A percentile compares a stretch with the other conserved stretches of the same genome.
phyloP scores from a whole-genome alignment of 30 jellyfish, hydroid and myxozoan genomes.

The Sanderia malayensis region DNA sequence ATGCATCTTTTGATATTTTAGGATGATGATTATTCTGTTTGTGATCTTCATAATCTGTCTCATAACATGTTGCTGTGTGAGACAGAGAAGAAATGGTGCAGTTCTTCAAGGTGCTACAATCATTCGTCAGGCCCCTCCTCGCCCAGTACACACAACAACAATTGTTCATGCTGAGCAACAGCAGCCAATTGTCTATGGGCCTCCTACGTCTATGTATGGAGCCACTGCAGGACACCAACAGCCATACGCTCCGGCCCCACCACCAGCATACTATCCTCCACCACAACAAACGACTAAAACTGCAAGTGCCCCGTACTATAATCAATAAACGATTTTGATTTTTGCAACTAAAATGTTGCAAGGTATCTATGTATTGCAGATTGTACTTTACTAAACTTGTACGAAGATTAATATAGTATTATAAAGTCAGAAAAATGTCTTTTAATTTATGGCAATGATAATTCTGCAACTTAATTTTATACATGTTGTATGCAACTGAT shows the following conservation, averaged over 20 bases:
- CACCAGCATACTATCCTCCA: slow-evolving; percentile 35
- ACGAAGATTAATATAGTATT: too few relatives aligned
- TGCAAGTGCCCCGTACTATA: slow-evolving; percentile 23
- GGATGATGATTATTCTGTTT: neutral
- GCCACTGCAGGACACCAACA: slow-evolving; percentile 7
- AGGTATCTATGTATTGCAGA: too few relatives aligned
- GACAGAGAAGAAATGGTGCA: neutral
- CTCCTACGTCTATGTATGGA: neutral
- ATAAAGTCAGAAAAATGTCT: too few relatives aligned
- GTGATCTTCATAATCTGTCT: neutral
- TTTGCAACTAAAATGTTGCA: too few relatives aligned
- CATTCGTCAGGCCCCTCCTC: neutral
- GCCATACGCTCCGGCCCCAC: slow-evolving; percentile 18
- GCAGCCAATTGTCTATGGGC: neutral
- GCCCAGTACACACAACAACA: neutral
- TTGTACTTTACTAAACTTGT: too few relatives aligned
- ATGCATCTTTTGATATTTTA: too few relatives aligned
- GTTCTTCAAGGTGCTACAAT: neutral
- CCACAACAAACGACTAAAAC: slow-evolving; percentile 13
- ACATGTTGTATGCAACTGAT: too few relatives aligned
- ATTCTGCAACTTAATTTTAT: too few relatives aligned
- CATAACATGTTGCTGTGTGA: neutral
- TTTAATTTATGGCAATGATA: too few relatives aligned
- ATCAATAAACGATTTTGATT: too few relatives aligned
- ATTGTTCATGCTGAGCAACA: neutral